Base-by-base conservation (phyloP, 2,888 invertebrate species). In the Ormyrus rosae region DNA sequence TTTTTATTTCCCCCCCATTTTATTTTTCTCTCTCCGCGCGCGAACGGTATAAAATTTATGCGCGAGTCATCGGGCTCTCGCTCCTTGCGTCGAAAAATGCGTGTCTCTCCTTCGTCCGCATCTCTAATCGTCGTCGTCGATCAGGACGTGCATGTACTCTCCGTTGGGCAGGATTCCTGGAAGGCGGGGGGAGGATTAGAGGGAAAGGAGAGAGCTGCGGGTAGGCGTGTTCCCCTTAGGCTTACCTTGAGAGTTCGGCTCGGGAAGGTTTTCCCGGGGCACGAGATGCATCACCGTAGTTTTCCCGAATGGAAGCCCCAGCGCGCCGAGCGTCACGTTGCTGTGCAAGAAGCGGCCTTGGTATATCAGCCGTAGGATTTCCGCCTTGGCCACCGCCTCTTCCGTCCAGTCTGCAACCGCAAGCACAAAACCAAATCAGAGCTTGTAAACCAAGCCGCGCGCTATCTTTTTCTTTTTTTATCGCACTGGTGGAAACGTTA, bases 211-310 rank as follows among this genome's bases (percentile, higher is more conserved):
- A 48, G 53, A 61, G 8, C 45, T 8, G 71, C 13, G 7, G 34
- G 13, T n/a, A 69, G 53, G 13, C 13, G 13, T 13, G 13, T 13
- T 13, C 13, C 1, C 19, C 19, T 19, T 19, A 19, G 5, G 19
- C 58, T 89, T 92, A 97, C 97, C 97, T 94, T 97, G 97, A 88
- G 97, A 97, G 93, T 99, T 99, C 89, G 99, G 99, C 93, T 99
- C 99, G 89, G 99, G 99, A 92, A 99, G 93, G 92, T 98, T 99
- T 93, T 99, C 99, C 92, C 99, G 95, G 87, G 99, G 98, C 91
- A 99, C 99, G 90, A 99, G 95, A 93, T 99, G 99, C 99, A 99
- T 99, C 91, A 99, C 99, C 91, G 99, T 98, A 89, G 99, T 99
- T 92, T 98, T 98, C 87, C 99, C 99, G 88, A 96, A 94, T 85